Evolutionary conservation across 1,140 invertebrate species (phyloP), one percentile per base, ranked within the genome.

Genomic region (Ericerus pela): DNA sequence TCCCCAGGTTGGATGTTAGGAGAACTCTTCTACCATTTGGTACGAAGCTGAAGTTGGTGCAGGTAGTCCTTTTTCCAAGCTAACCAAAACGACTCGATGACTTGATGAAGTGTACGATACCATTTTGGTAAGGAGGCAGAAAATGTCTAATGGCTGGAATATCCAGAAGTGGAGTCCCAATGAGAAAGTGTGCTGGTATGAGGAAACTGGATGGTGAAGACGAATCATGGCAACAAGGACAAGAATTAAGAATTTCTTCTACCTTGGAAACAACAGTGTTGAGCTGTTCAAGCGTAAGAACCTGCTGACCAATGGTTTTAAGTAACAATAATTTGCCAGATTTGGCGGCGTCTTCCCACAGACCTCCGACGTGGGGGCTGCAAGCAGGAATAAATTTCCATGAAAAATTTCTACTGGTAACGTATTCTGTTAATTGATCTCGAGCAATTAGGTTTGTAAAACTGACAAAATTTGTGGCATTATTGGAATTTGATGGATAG

Each of bases 271-370:
- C 54, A 2, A 66, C 20, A 2, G 64, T 66, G 14, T 18, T 33
- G 2, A 69, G 55, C 56, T 68, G 64, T 55, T 68, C 66, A 60
- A 61, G 62, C 1, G 62, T 63, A 47, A 65, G 51, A 16, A 57
- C 36, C 33, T 47, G 57, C 26, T 43, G 26, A 38, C 62, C 64
- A 38, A 67, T 6, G 28, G 63, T 61, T 31, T 61, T 55, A 2
- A 55, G 53, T 26, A 72, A 56, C 57, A 68, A 64, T 57, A 60
- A 61, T 54, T 70, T 68, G 1, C 62, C 58, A 8, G 60, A 64
- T 51, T 67, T 64, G 3, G 70, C 62, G 16, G 61, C 57, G 53
- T 58, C 52, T 60, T 72, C 69, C 68, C 68, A 70, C 3, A 65
- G 28, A n/a, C 69, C 69, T 29, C 66, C 67, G 18, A 65, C 59